Evolutionary conservation across 2,797 vertebrate species (phyloP).

Genomic region (Hirundo rustica): DNA sequence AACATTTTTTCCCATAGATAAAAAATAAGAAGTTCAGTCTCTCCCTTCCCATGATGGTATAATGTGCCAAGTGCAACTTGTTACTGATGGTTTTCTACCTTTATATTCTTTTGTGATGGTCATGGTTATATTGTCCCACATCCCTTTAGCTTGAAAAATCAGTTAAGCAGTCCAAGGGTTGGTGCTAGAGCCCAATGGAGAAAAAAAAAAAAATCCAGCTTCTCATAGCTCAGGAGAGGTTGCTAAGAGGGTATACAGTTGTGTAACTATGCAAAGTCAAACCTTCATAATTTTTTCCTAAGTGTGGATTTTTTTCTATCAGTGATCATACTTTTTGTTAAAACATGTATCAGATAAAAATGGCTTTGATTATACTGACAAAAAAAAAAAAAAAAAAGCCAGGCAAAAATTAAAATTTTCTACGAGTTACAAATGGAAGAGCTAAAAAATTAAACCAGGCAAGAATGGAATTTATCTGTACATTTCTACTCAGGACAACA

Average conservation of each 20-base stretch:
- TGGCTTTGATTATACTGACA: neutral
- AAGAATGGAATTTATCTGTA: neutral
- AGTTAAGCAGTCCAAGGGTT: neutral
- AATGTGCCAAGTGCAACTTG: neutral
- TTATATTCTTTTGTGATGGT: neutral
- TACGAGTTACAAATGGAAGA: neutral
- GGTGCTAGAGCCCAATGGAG: neutral
- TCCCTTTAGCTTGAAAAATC: neutral
- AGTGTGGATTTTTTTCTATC: neutral
- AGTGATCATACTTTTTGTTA: neutral
- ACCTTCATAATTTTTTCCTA: neutral
- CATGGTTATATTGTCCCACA: neutral
- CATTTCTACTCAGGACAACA: neutral
- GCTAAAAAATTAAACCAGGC: neutral
- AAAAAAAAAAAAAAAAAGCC: neutral
- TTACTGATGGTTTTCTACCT: neutral
- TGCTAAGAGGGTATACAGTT: neutral
- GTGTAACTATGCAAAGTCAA: neutral
- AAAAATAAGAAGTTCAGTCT: neutral
- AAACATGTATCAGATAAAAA: neutral
- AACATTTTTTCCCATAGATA: neutral
- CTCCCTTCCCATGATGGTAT: neutral
- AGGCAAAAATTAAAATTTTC: neutral
- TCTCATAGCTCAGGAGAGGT: neutral
- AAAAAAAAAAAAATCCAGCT: neutral